These are phyloP conservation scores for Cylloceria caligata DNA, from an alignment of 2,888 invertebrate genomes.

Conservation along the genomic window DNA sequence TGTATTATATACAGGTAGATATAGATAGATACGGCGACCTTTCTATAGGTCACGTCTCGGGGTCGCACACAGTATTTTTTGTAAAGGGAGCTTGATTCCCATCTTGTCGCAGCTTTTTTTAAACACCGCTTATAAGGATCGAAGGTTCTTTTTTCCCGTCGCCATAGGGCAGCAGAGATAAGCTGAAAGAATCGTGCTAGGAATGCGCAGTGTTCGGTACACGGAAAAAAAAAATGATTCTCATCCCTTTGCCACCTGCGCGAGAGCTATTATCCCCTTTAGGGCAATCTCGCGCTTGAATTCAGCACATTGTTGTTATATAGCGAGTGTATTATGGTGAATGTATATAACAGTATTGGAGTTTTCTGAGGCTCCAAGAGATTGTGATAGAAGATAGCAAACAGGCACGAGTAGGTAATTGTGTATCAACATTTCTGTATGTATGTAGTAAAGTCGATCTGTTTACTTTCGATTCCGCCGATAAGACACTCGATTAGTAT, in stretches of 20 bases:
- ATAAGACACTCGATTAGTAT: too few relatives aligned
- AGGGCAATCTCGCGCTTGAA: not conserved
- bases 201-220: conserved; percentile 13
- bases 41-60: conserved; percentile 50
- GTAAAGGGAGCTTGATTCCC: not conserved
- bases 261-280: not conserved
- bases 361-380: not conserved
- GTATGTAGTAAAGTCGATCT: not conserved
- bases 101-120: not conserved
- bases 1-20: conserved; percentile 14
- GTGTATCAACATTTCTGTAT: not conserved
- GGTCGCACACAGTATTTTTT: conserved; percentile 33
- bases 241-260: conserved; percentile 11
- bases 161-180: conserved; percentile 10
- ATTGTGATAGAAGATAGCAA: too few relatives aligned
- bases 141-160: conserved; percentile 3
- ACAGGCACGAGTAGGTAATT: too few relatives aligned
- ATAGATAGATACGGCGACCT: conserved; percentile 46
- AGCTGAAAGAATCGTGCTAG: conserved; percentile 18
- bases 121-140: not conserved
- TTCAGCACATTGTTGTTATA: not conserved
- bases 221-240: conserved; percentile 4
- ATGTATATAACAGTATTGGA: too few relatives aligned
- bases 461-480: conserved; percentile 24
- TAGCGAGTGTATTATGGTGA: not conserved